phyloP scores from a whole-genome alignment of 1,140 invertebrate genomes.

The Acromyrmex heyeri region DNA sequence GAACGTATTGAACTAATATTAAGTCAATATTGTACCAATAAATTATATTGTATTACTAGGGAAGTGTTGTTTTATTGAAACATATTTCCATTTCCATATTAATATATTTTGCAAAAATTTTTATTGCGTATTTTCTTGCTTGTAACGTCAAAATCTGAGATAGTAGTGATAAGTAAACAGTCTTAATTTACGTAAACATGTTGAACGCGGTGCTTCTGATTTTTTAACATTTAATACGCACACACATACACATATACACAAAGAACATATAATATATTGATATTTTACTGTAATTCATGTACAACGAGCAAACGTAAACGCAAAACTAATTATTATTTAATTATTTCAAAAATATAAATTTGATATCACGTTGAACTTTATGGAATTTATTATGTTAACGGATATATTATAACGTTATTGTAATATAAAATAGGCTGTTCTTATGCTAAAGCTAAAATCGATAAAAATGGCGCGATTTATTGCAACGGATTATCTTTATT shows the following conservation, averaged over 20 bases:
- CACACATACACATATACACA: no score
- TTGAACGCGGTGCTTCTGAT: not conserved
- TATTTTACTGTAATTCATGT: conserved; percentile 1
- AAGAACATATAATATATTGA: not conserved
- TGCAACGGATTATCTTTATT: conserved; percentile 46
- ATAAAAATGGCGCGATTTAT: conserved; percentile 55
- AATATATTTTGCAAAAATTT: no score
- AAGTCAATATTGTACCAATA: no score
- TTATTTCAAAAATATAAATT: conserved; percentile 54
- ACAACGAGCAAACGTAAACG: not conserved
- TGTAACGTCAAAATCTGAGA: no score
- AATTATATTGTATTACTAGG: no score
- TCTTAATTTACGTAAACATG: no score
- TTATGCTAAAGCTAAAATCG: conserved; percentile 45
- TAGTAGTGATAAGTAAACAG: no score
- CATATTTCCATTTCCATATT: no score
- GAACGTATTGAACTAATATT: no score
- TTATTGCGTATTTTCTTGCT: no score
- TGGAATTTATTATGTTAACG: conserved; percentile 49
- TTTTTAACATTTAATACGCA: not conserved
- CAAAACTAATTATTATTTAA: conserved; percentile 20
- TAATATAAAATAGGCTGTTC: conserved; percentile 9
- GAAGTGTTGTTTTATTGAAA: no score
- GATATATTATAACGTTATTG: conserved; percentile 30
- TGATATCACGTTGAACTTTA: not conserved